Conservation (phyloP, 2,797 vertebrate species). For the Botia kubotai region DNA sequence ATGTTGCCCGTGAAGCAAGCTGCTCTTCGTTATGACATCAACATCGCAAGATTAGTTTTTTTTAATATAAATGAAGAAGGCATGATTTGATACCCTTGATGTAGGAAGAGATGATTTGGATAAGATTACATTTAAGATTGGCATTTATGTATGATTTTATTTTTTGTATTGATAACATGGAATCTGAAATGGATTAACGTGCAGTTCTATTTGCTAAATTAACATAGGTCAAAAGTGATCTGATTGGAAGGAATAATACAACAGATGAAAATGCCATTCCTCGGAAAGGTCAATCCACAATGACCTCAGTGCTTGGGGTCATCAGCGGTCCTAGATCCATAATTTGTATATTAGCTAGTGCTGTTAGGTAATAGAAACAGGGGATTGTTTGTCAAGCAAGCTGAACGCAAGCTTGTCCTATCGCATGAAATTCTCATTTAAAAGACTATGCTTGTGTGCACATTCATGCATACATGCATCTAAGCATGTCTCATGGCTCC, state of each 20-base stretch:
- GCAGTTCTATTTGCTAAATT: conserved; percentile 28
- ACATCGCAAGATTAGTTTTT: conserved; percentile 1
- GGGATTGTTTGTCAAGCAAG: conserved; percentile 29
- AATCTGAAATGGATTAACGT: neutral
- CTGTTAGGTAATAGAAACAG: conserved; percentile 47
- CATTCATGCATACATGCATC: conserved; percentile 7
- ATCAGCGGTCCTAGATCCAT: conserved; percentile 25
- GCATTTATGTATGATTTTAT: neutral
- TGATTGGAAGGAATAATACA: conserved; percentile 19
- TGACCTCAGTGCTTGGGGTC: conserved; percentile 10
- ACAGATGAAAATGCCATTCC: conserved; percentile 1
- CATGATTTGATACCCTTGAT: conserved; percentile 10
- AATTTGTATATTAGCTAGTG: conserved; percentile 33
- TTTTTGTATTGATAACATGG: neutral
- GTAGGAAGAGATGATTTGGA: conserved; percentile 11
- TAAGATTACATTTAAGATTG: conserved; percentile 24
- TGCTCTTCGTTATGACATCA: neutral
- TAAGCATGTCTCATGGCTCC: conserved; percentile 25
- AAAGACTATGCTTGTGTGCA: neutral
- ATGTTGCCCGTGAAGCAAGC: conserved; percentile 15
- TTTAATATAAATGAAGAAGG: conserved; percentile 19
- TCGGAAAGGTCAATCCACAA: conserved; percentile 11
- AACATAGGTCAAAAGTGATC: neutral
- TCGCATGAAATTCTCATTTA: conserved; percentile 41
- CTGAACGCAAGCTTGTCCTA: conserved; percentile 12